A percentile compares a stretch with the other conserved stretches of the same genome.
Evolutionary conservation across 2,113 vertebrate genomes (phyloP).

Genomic region (Centrocercus urophasianus): DNA sequence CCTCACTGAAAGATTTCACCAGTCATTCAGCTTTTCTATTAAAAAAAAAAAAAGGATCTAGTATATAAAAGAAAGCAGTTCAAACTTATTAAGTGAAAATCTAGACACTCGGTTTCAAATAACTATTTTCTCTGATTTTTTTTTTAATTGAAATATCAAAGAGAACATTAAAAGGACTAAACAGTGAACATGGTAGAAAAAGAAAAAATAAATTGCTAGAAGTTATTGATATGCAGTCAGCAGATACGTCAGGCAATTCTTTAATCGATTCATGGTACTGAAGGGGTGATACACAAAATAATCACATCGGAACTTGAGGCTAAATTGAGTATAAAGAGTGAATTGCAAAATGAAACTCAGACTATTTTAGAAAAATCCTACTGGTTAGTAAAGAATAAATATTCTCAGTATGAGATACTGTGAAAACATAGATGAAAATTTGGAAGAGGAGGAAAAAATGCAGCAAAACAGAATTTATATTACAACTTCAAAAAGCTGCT

Average conservation of each 20-base stretch:
- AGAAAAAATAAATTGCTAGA: not conserved
- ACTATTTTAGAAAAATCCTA: not conserved
- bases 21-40: not conserved
- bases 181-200: not conserved
- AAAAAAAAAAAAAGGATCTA: not conserved
- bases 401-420: not conserved
- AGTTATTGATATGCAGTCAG: not conserved
- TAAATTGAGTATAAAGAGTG: not conserved
- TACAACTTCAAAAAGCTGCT: not conserved
- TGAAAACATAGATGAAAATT: not conserved
- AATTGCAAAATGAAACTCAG: not conserved
- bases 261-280: not conserved
- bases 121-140: not conserved
- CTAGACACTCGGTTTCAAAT: not conserved
- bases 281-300: not conserved
- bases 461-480: not conserved
- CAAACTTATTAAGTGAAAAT: not conserved
- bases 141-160: not conserved
- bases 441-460: not conserved
- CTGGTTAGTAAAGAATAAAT: not conserved
- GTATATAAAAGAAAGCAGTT: not conserved
- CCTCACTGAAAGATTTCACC: not conserved
- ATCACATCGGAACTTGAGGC: not conserved
- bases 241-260: not conserved
- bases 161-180: not conserved